Evolutionary conservation across 2,797 vertebrate genomes (phyloP).

Genomic region (Lepus oiostolus): DNA sequence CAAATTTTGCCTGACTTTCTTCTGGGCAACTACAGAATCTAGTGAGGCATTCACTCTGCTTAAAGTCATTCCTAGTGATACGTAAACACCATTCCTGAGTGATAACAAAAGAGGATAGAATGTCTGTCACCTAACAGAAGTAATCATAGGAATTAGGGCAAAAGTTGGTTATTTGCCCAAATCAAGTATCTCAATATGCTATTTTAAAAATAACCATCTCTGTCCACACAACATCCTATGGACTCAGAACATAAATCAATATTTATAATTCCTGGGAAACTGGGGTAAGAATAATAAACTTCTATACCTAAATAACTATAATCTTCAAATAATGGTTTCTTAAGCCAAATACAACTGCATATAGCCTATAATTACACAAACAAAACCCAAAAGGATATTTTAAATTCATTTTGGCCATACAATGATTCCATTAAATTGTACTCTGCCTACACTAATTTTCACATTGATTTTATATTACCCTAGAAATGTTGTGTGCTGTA

Average conservation of each 20-base stretch:
- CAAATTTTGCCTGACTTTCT: neutral
- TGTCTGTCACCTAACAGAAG: neutral
- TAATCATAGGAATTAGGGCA: neutral
- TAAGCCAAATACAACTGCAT: neutral
- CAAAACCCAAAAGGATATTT: slow-evolving; percentile 14
- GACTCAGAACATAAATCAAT: neutral
- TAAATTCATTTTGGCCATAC: slow-evolving; percentile 39
- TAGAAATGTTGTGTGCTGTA: neutral
- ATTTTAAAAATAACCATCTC: slow-evolving; percentile 41
- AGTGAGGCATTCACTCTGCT: neutral
- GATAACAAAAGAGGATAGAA: slow-evolving; percentile 26
- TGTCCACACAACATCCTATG: slow-evolving; percentile 18
- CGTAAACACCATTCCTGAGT: neutral
- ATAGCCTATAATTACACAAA: slow-evolving; percentile 5
- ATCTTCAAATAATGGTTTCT: slow-evolving; percentile 50
- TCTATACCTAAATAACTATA: slow-evolving; percentile 5
- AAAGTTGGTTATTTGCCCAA: neutral
- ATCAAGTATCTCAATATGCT: rapidly evolving
- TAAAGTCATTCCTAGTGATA: neutral
- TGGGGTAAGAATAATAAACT: slow-evolving; percentile 24
- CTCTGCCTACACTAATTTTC: slow-evolving; percentile 30
- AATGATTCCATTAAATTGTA: slow-evolving; percentile 35
- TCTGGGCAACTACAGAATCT: neutral
- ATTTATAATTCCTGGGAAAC: slow-evolving; percentile 16
- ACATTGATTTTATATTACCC: slow-evolving; percentile 44